Evolutionary conservation across 2,888 invertebrate genomes (phyloP).

Genomic region (Cyclophora albipunctata): DNA sequence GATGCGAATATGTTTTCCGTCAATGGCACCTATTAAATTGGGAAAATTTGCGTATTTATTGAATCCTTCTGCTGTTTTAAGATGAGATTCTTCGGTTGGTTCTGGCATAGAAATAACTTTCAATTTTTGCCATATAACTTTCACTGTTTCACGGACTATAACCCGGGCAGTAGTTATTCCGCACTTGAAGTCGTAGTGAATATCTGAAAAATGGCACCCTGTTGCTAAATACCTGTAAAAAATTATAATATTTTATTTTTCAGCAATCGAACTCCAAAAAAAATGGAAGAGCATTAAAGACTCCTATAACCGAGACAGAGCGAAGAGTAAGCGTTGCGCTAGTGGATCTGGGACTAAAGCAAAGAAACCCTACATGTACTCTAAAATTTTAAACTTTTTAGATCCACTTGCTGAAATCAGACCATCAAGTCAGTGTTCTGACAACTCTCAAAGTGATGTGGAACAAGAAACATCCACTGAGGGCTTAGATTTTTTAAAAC

Average conservation of each 20-base stretch:
- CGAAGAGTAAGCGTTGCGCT: no score
- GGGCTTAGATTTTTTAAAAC: no score
- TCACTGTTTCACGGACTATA: background rate
- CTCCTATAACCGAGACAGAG: no score
- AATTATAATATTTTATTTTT: background rate
- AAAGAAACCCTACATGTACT: no score
- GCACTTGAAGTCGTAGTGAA: constrained; percentile 12
- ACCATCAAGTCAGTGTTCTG: no score
- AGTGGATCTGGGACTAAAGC: no score
- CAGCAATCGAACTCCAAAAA: no score
- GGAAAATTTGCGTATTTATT: constrained; percentile 1
- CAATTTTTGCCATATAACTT: background rate
- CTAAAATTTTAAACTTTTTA: no score
- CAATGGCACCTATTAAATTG: constrained; percentile 3
- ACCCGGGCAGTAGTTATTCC: constrained; percentile 7
- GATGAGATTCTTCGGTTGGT: constrained; percentile 4
- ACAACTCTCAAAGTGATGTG: no score
- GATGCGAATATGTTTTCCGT: constrained; percentile 3
- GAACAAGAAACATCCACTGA: no score
- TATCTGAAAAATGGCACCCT: constrained; percentile 10
- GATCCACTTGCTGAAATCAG: no score
- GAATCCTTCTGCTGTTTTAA: background rate
- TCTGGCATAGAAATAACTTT: background rate
- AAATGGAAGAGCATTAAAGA: no score
- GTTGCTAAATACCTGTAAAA: constrained; percentile 13